These are phyloP conservation scores for Trimorus sp. DNA, from an alignment of 2,888 invertebrate species.

Conservation along the genomic window DNA sequence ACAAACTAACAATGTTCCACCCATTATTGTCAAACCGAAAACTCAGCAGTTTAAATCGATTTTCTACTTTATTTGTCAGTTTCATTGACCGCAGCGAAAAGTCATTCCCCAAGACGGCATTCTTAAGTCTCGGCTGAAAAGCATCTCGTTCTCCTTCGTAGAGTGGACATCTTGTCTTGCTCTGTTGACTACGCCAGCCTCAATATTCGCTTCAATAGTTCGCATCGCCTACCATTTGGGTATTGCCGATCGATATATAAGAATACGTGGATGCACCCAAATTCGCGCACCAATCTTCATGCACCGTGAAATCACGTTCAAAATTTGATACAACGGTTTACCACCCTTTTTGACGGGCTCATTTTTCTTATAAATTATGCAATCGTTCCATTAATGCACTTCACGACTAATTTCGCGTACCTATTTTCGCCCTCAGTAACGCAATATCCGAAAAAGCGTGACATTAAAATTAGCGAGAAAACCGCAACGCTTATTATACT, in stretches of 20 bases:
- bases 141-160: constrained; percentile 46
- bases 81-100: constrained; percentile 34
- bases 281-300: constrained; percentile 17
- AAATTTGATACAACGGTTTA: constrained; percentile 19
- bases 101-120: constrained; percentile 43
- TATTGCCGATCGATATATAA: constrained; percentile 38
- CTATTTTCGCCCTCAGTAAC: not conserved
- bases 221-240: constrained; percentile 40
- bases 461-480: no score
- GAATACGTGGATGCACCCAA: constrained; percentile 20
- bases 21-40: no score
- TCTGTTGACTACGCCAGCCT: constrained; percentile 47
- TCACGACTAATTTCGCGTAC: constrained; percentile 1
- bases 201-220: constrained; percentile 47
- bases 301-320: constrained; percentile 32
- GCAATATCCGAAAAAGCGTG: not conserved
- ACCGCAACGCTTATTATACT: no score
- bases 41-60: constrained; percentile 1
- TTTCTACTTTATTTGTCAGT: constrained; percentile 29
- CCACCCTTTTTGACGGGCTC: constrained; percentile 12
- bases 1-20: no score
- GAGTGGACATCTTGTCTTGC: constrained; percentile 53
- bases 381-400: constrained; percentile 13
- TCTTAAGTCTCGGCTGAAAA: constrained; percentile 23
- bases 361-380: constrained; percentile 23